phyloP scores from a whole-genome alignment of 2,888 invertebrate species.

The Orthosia incerta region DNA sequence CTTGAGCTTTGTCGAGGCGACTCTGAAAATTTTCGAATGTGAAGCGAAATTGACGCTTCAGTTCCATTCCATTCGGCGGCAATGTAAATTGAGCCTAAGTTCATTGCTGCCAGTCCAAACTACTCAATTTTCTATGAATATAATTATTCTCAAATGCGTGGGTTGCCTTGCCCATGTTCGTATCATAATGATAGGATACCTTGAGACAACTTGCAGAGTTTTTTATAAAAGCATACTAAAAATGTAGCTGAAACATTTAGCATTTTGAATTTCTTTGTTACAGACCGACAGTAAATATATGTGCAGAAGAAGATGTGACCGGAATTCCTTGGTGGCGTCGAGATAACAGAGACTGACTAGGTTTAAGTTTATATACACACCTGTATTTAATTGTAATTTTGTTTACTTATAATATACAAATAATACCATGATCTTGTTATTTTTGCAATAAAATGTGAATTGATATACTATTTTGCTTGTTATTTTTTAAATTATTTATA shows the following conservation, averaged over 20 bases:
- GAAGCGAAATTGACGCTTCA: no score
- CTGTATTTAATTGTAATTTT: conserved; percentile 66
- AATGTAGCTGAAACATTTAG: not conserved
- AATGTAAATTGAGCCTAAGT: no score
- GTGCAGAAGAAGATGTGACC: conserved; percentile 83
- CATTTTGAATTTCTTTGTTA: conserved; percentile 41
- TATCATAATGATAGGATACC: not conserved
- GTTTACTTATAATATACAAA: conserved; percentile 65
- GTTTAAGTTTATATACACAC: conserved; percentile 74
- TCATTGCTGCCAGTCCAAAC: not conserved
- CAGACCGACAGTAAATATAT: conserved; percentile 82
- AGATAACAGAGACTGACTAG: conserved; percentile 87
- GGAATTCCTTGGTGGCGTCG: conserved; percentile 90
- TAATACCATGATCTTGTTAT: conserved; percentile 70
- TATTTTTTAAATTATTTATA: conserved; percentile 1
- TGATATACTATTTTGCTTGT: conserved; percentile 30
- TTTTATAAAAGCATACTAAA: no score
- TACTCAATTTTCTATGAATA: not conserved
- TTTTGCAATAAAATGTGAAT: conserved; percentile 71
- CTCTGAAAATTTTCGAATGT: no score
- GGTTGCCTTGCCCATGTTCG: no score
- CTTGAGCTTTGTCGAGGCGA: no score
- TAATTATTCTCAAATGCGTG: not conserved
- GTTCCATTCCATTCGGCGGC: no score
- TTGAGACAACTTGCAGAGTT: no score